Base-by-base conservation (phyloP, 2,797 vertebrate species). In the Anas bernieri region DNA sequence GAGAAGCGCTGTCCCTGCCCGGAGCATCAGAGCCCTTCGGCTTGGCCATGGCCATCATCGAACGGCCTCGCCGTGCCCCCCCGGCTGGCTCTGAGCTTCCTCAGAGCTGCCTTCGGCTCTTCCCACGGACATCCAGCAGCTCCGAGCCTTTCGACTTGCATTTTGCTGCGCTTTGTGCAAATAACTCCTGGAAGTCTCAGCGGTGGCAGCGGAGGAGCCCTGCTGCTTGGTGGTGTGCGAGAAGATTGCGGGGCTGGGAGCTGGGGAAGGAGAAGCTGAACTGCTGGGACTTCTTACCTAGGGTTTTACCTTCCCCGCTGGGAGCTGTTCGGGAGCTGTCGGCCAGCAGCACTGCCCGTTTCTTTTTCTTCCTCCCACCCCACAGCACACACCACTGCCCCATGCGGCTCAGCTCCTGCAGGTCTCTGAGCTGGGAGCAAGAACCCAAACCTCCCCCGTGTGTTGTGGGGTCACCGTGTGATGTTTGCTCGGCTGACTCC, bases 261-360 rank as follows among this genome's bases (percentile, higher is more conserved):
- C 69, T 86, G 77, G 64, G 64, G 86, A 58, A 31, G 25, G 17
- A 2, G 13, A 50, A 61, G 20, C 46, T 91, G 33, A 45, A 76
- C 28, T 20, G 17, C 2, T 9, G 45, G 55, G 41, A 16, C 20
- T 69, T 50, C 33, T 37, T 6, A 0, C 59, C 69, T 25, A 4
- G 31, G 45, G 4, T 55, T 43, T 41, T 45, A 3, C 6, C 14
- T 69, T 89, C 35, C 39, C 52, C 13, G 2, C 4, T 1, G 2
- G 68, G 89, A 62, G 23, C 26, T 54, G 56, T 48, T 73, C 5
- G 2, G 2, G 35, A 8, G 55, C 46, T 33, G 48, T 23, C 56
- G 75, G 45, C 31, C 72, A 37, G 37, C 0, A 0, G 66, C 52
- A 37, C 17, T 1, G 1, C 43, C 31, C 7, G 1, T 28, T 18